Conservation (phyloP, 2,797 vertebrate genomes). For the Threskiornis aethiopicus region DNA sequence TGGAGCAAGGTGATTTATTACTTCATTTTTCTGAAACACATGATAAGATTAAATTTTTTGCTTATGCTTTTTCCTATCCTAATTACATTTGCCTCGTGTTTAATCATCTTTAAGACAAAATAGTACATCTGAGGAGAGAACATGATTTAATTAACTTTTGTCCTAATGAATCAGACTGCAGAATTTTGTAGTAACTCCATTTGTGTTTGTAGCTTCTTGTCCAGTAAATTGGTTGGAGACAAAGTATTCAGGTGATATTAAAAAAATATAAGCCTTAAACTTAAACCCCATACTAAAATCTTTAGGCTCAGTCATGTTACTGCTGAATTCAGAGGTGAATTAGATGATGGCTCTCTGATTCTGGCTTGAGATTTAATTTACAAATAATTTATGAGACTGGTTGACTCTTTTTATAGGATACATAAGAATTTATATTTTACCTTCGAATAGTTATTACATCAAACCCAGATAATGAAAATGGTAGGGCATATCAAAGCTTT, state of each 20-base stretch:
- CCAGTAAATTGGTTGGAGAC: not conserved
- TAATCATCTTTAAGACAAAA: not conserved
- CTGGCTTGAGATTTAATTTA: not conserved
- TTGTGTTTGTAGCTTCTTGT: not conserved
- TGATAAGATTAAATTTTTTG: not conserved
- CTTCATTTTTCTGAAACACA: not conserved
- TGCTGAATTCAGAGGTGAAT: not conserved
- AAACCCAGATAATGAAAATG: not conserved
- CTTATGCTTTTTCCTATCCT: not conserved
- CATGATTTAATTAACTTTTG: not conserved
- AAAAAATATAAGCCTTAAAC: not conserved
- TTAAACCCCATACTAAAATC: not conserved
- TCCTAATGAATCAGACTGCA: not conserved
- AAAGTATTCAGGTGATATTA: not conserved
- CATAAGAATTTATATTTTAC: not conserved
- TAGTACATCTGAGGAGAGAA: not conserved
- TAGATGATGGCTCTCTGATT: not conserved
- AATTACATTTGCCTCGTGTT: slow-evolving; percentile 3
- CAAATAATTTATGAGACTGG: not conserved
- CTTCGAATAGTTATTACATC: not conserved
- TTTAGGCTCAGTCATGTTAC: not conserved
- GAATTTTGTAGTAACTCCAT: not conserved
- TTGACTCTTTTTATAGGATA: not conserved
- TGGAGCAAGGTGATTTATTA: not conserved
- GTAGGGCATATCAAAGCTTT: not conserved